Percentiles rank a stretch among this genome's conserved stretches.
Conservation (phyloP, 2,888 invertebrate species). For the Rhogogaster chlorosoma region DNA sequence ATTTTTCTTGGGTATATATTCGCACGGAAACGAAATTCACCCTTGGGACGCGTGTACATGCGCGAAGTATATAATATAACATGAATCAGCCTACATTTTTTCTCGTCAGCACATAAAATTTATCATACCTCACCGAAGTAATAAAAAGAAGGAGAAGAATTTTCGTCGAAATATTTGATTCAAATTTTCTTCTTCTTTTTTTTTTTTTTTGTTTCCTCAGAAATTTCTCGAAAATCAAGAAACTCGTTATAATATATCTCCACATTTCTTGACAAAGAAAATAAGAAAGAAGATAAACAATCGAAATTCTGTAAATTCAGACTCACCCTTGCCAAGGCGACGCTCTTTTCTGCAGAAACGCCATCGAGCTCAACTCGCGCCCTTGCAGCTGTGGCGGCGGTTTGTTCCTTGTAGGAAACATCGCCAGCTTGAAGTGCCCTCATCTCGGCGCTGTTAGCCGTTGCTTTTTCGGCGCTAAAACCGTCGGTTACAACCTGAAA, state of each 20-base stretch:
- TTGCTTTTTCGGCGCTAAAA: constrained; percentile 88
- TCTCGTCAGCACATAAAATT: neutral
- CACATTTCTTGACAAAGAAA: neutral
- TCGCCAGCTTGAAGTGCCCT: constrained; percentile 90
- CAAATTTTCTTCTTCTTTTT: neutral
- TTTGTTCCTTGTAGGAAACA: constrained; percentile 89
- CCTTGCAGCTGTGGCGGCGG: constrained; percentile 88
- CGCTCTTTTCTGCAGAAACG: constrained; percentile 91
- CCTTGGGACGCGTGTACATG: no score
- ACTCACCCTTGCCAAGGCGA: constrained; percentile 89
- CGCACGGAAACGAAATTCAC: neutral
- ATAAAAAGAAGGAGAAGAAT: neutral
- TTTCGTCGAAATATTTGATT: neutral
- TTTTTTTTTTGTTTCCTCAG: neutral
- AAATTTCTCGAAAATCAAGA: neutral
- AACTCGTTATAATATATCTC: neutral
- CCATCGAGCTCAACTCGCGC: constrained; percentile 92
- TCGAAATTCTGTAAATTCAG: neutral
- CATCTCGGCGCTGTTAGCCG: constrained; percentile 86
- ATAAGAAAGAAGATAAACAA: neutral
- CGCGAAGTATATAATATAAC: no score
- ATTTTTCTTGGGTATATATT: neutral
- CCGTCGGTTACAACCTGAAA: constrained; percentile 87
- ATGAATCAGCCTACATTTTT: neutral
- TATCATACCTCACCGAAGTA: neutral